These are phyloP conservation scores for Papilio demoleus DNA, from an alignment of 2,888 invertebrate species.

Conservation along the genomic window DNA sequence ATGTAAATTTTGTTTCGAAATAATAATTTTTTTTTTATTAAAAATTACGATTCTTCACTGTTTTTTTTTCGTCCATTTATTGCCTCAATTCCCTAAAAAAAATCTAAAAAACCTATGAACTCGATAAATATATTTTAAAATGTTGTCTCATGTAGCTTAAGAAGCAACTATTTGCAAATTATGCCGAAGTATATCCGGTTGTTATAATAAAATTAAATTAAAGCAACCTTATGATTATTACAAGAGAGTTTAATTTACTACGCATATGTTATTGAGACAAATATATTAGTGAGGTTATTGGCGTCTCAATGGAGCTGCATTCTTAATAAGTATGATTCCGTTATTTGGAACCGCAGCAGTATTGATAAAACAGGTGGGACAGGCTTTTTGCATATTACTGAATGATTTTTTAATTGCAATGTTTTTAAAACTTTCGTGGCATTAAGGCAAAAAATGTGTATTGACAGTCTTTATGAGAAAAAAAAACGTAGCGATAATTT, in stretches of 20 bases:
- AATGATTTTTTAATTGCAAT: neutral
- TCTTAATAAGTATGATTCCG: constrained; percentile 52
- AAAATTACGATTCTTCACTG: too few relatives aligned
- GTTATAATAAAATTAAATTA: neutral
- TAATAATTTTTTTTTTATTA: too few relatives aligned
- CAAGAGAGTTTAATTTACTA: constrained; percentile 21
- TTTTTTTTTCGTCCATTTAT: too few relatives aligned
- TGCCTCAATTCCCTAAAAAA: too few relatives aligned
- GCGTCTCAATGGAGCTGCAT: constrained; percentile 46
- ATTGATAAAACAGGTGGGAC: constrained; percentile 36
- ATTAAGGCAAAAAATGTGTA: too few relatives aligned
- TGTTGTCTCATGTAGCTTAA: neutral
- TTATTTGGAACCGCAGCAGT: constrained; percentile 43
- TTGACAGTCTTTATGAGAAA: too few relatives aligned
- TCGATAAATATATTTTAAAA: neutral
- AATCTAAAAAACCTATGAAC: too few relatives aligned
- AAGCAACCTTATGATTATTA: neutral
- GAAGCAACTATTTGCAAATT: constrained; percentile 9
- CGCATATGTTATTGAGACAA: constrained; percentile 4
- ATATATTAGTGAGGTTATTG: constrained; percentile 24
- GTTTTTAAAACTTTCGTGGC: neutral
- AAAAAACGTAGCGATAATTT: too few relatives aligned
- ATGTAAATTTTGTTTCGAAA: too few relatives aligned
- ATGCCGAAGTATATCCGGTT: constrained; percentile 4
- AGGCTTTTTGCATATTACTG: constrained; percentile 7